These are phyloP conservation scores for Eurypyga helias DNA, from an alignment of 2,113 vertebrate species.

Conservation along the genomic window DNA sequence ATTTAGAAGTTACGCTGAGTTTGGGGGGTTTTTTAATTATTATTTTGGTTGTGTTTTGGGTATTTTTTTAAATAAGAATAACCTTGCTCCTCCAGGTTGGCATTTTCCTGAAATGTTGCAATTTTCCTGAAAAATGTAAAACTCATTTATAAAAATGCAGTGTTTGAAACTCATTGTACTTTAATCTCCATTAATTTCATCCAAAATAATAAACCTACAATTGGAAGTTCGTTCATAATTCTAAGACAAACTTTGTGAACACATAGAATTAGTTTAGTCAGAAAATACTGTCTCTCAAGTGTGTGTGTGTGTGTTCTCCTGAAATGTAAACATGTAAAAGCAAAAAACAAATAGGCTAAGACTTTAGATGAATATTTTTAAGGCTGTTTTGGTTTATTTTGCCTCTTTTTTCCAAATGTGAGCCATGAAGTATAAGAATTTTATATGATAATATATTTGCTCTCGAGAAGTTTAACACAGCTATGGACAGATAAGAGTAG, in stretches of 20 bases:
- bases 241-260: not conserved
- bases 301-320: not conserved
- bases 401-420: not conserved
- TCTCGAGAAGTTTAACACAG: not conserved
- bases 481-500: not conserved
- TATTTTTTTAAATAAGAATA: not conserved
- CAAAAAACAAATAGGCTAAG: not conserved
- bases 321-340: not conserved
- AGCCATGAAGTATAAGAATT: not conserved
- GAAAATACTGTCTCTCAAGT: not conserved
- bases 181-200: not conserved
- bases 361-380: not conserved
- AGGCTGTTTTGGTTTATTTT: not conserved
- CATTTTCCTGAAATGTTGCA: not conserved
- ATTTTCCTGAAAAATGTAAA: not conserved
- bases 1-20: not conserved
- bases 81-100: not conserved
- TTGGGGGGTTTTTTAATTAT: not conserved
- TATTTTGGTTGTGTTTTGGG: not conserved
- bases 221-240: not conserved
- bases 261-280: not conserved
- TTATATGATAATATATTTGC: not conserved
- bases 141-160: not conserved
- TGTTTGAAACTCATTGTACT: not conserved
- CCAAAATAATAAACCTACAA: not conserved